Evolutionary conservation across 2,113 vertebrate genomes (phyloP).

Genomic region (Xenopus borealis): DNA sequence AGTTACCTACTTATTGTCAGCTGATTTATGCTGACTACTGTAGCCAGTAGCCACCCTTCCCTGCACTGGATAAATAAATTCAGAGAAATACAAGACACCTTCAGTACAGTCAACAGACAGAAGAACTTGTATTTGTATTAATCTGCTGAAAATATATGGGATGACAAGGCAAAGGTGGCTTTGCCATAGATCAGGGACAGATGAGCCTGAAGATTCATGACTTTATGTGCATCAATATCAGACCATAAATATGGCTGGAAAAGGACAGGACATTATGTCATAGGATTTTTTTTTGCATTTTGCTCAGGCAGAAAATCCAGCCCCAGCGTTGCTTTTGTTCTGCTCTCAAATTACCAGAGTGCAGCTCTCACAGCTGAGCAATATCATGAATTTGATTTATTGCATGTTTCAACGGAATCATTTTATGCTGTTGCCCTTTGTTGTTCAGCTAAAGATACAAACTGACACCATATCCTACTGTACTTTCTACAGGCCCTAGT

Average conservation of each 20-base stretch:
- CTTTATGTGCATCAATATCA: neutral
- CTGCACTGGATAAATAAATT: too few relatives aligned
- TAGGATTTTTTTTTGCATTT: neutral
- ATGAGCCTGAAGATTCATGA: neutral
- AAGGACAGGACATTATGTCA: neutral
- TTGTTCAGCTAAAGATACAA: too few relatives aligned
- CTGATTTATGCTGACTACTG: neutral
- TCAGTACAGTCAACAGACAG: neutral
- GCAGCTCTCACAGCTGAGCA: neutral
- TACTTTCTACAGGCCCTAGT: too few relatives aligned
- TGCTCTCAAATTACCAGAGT: neutral
- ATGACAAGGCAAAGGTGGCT: neutral
- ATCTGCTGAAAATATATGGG: neutral
- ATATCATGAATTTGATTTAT: neutral
- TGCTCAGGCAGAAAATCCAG: neutral
- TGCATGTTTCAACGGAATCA: too few relatives aligned
- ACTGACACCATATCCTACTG: too few relatives aligned
- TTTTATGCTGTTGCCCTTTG: too few relatives aligned
- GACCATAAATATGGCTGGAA: neutral
- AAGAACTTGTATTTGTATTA: neutral
- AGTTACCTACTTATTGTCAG: too few relatives aligned
- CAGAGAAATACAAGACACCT: too few relatives aligned
- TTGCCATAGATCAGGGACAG: neutral
- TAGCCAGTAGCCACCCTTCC: too few relatives aligned
- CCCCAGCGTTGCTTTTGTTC: neutral